These are phyloP conservation scores for Pelodytes ibericus DNA, from an alignment of 2,797 vertebrate genomes.

Conservation along the genomic window DNA sequence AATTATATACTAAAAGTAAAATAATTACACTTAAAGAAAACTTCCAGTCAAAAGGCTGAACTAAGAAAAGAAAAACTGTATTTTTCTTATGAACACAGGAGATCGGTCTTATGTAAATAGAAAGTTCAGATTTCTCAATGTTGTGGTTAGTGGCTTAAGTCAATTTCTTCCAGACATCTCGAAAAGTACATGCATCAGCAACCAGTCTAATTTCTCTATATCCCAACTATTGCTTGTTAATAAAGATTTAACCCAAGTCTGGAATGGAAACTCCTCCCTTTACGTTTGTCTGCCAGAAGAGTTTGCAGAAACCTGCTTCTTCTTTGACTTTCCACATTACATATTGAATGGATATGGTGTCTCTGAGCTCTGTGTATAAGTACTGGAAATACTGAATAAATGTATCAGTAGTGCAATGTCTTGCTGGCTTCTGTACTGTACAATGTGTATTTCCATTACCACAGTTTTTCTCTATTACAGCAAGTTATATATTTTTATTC, in stretches of 20 bases:
- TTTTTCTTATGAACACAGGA: too few species aligned
- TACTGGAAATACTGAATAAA: constrained; percentile 52
- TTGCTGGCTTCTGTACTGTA: constrained; percentile 10
- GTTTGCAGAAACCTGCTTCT: constrained; percentile 29
- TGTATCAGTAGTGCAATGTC: constrained; percentile 17
- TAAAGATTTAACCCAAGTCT: constrained; percentile 40
- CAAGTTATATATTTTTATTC: background rate
- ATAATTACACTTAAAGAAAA: too few species aligned
- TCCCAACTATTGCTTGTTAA: constrained; percentile 23
- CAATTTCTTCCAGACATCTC: constrained; percentile 7
- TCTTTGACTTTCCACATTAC: constrained; percentile 50
- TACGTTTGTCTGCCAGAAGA: constrained; percentile 20
- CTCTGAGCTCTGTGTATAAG: constrained; percentile 35
- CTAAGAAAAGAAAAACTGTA: too few species aligned
- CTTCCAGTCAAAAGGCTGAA: too few species aligned
- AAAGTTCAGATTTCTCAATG: background rate
- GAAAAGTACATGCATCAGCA: constrained; percentile 21
- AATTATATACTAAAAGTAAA: too few species aligned
- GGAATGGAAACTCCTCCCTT: constrained; percentile 21
- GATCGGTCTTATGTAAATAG: too few species aligned
- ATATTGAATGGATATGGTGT: constrained; percentile 48
- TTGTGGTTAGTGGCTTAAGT: constrained; percentile 5
- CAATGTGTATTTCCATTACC: constrained; percentile 40
- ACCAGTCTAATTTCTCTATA: constrained; percentile 9
- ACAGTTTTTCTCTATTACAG: background rate